A percentile compares a stretch with the other conserved stretches of the same genome.
These are phyloP conservation scores for Acanthochromis polyacanthus DNA, from an alignment of 2,113 vertebrate genomes.

Conservation along the genomic window DNA sequence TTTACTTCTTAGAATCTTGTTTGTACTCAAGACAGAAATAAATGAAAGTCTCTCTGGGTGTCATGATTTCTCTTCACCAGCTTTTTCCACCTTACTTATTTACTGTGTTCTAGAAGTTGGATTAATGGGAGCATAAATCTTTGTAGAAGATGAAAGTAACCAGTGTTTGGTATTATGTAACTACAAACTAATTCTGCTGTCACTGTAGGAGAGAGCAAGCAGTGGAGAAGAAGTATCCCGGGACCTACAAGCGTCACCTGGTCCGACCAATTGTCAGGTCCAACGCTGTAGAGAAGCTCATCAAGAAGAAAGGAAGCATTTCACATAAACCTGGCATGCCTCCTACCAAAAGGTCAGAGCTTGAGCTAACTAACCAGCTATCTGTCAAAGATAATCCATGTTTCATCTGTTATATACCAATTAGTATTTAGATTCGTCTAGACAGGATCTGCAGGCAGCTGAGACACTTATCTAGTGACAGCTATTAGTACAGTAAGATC, in stretches of 20 bases:
- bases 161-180: background rate
- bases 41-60: background rate
- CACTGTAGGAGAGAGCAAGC: slow-evolving; percentile 93
- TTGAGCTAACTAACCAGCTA: background rate
- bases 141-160: background rate
- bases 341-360: slow-evolving; percentile 88
- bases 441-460: too few relatives aligned
- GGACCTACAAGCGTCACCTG: slow-evolving; percentile 95
- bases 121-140: background rate
- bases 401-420: background rate
- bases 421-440: too few relatives aligned
- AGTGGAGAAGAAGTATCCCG: slow-evolving; percentile 98
- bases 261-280: slow-evolving; percentile 95
- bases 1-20: background rate
- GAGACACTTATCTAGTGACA: too few relatives aligned
- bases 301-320: slow-evolving; percentile 93
- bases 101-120: background rate
- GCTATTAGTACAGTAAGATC: background rate
- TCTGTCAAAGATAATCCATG: background rate
- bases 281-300: slow-evolving; percentile 96
- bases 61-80: slow-evolving; percentile 4
- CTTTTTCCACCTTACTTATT: background rate
- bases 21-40: background rate
- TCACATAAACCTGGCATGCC: slow-evolving; percentile 91
- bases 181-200: slow-evolving; percentile 6